Evolutionary conservation across 2,888 invertebrate genomes (phyloP), one percentile per base, ranked within the genome.

Genomic region (Auanema sp.): DNA sequence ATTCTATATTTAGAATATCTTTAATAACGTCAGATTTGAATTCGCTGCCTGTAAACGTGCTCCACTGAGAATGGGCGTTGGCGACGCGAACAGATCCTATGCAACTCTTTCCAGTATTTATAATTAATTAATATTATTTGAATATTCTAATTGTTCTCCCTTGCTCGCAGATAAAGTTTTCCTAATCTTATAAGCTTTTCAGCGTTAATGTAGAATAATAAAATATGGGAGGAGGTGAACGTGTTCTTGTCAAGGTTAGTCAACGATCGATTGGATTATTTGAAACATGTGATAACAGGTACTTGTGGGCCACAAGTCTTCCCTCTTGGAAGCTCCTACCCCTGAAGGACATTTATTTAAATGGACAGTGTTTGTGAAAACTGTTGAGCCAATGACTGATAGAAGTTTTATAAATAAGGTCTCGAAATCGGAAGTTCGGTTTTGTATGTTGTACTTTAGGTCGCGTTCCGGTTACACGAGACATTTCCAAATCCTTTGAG

Each of bases 351-450:
- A 57, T 33, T 41, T 51, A 12, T 43, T 50, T 43, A 49, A 51
- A 11, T 62, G 62, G 62, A 62, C 62, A n/a, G 18, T 49, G 18
- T 62, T 62, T 33, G 50, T 62, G 49, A 24, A 57, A 21, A 50
- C 62, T 6, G 24, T 57, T 12, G 24, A n/a, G 21, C 24, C 49
- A 50, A 12, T 50, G 40, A 23, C 21, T 24, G 58, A 58, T 44
- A 58, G 53, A 16, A 14, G 24, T 3, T 58, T 63, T 21, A 63
- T 63, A 11, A 58, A 24, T 14, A 63, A 58, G 58, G 63, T 63
- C 33, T 33, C 33, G 33, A 33, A 33, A 33, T 33, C 33, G 8
- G 33, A 33, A 33, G 33, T 18, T 18, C 2, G 8, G 8, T 47
- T 47, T 47, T 47, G 18, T 47, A 23, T 18, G 47, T 16, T 18